Conservation (phyloP, 2,888 invertebrate genomes). For the Tanytarsus gracilentus region DNA sequence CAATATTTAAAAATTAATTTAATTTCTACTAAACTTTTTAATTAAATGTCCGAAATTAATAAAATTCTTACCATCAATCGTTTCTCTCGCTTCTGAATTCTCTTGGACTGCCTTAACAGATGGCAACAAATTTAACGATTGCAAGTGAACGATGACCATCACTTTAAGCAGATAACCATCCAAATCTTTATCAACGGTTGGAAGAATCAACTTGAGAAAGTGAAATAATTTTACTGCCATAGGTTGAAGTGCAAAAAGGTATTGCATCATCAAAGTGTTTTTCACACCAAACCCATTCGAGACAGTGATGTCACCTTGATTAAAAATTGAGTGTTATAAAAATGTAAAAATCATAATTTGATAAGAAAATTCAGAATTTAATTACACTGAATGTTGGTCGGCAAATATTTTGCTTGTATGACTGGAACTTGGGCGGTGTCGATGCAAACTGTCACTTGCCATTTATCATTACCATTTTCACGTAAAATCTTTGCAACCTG, state of each 20-base stretch:
- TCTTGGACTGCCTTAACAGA: too few species aligned
- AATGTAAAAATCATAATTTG: neutral
- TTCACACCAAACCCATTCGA: neutral
- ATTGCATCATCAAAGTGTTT: neutral
- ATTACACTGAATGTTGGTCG: neutral
- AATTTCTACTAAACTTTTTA: too few species aligned
- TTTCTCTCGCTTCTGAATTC: too few species aligned
- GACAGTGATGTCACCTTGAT: neutral
- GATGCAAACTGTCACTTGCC: neutral
- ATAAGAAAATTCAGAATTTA: neutral
- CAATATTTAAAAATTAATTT: too few species aligned
- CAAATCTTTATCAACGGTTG: too few species aligned
- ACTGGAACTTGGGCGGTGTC: neutral
- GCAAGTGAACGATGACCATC: too few species aligned
- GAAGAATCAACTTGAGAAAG: neutral
- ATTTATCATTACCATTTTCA: neutral
- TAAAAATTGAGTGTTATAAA: neutral
- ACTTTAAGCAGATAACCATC: too few species aligned
- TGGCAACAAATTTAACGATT: too few species aligned
- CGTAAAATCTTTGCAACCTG: neutral
- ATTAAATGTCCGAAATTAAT: too few species aligned
- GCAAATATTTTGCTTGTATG: neutral
- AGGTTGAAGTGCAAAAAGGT: neutral
- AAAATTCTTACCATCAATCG: too few species aligned
- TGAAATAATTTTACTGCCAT: neutral